These are phyloP conservation scores for Abrostola tripartita DNA, from an alignment of 2,888 invertebrate genomes.

Conservation along the genomic window DNA sequence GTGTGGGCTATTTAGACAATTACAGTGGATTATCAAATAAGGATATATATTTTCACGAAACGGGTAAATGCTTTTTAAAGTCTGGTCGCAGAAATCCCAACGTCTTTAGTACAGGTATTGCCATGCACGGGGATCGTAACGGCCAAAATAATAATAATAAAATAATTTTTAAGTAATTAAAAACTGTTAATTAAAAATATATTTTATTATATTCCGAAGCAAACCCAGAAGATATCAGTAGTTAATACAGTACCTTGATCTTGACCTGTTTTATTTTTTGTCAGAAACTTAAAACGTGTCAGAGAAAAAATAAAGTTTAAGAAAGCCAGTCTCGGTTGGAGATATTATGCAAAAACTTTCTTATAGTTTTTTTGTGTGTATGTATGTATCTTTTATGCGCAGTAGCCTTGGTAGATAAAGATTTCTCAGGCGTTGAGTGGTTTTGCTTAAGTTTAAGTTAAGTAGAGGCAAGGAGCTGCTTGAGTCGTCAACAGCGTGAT, in stretches of 20 bases:
- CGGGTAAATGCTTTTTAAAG: too few species aligned
- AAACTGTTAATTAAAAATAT: too few species aligned
- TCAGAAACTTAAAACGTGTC: conserved; percentile 50
- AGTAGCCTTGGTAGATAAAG: conserved; percentile 28
- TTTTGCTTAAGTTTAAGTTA: neutral
- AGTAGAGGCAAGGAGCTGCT: neutral
- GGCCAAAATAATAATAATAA: too few species aligned
- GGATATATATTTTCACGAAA: too few species aligned
- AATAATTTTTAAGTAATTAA: too few species aligned
- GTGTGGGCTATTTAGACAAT: too few species aligned
- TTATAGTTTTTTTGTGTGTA: conserved; percentile 17
- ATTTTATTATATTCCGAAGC: conserved; percentile 12
- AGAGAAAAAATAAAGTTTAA: conserved; percentile 35
- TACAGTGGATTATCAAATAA: too few species aligned
- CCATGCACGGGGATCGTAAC: too few species aligned
- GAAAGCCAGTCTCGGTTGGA: conserved; percentile 37
- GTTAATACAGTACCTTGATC: conserved; percentile 60
- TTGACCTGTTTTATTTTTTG: conserved; percentile 67
- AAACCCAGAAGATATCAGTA: neutral
- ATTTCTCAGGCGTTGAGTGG: neutral
- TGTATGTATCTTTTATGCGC: conserved; percentile 16
- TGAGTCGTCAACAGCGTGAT: too few species aligned
- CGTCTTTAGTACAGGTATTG: too few species aligned
- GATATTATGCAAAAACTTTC: conserved; percentile 44
- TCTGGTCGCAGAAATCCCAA: too few species aligned